Conservation (phyloP, 2,797 vertebrate species). For the Echiichthys vipera region DNA sequence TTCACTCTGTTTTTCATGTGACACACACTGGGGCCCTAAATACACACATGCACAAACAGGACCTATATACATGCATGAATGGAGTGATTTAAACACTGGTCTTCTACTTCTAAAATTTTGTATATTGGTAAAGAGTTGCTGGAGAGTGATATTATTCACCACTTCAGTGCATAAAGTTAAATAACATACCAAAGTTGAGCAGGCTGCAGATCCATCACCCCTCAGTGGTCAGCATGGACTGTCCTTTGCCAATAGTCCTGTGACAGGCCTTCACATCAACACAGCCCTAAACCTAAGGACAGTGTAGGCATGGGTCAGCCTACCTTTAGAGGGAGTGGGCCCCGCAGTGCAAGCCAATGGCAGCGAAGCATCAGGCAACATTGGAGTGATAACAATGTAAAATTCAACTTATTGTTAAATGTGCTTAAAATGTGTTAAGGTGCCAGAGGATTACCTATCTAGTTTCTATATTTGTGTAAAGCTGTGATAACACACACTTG, state of each 20-base stretch:
- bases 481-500: not conserved
- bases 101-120: not conserved
- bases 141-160: not conserved
- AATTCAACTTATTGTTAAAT: not conserved
- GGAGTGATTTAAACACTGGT: not conserved
- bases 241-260: not conserved
- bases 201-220: slow-evolving; percentile 11
- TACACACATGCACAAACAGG: too few species aligned
- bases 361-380: not conserved
- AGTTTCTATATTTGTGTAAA: not conserved
- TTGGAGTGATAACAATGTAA: not conserved
- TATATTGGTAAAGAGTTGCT: not conserved
- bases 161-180: not conserved
- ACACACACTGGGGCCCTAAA: too few species aligned
- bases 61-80: too few species aligned
- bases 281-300: not conserved
- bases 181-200: slow-evolving; percentile 1
- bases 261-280: not conserved
- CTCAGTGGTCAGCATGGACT: not conserved
- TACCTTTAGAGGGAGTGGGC: not conserved
- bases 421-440: not conserved
- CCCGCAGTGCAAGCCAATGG: not conserved
- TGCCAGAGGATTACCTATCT: not conserved
- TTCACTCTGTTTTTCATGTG: too few species aligned
- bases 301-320: not conserved